Base-by-base conservation (phyloP, 2,113 vertebrate species). In the Platysteira castanea region DNA sequence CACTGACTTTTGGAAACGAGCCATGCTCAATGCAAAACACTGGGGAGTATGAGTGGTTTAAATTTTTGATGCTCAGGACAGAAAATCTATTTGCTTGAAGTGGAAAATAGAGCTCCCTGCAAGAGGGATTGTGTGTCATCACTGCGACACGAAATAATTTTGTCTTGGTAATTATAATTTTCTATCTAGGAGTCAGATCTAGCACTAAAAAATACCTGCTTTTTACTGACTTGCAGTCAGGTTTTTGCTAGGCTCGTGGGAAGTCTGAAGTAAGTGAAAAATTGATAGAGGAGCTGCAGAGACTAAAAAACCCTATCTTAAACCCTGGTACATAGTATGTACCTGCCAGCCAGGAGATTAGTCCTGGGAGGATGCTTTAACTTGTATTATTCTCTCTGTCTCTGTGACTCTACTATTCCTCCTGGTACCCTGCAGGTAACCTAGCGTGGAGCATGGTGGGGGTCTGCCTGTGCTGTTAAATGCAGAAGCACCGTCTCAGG, bases 81-180 rank as follows among this genome's bases (percentile, higher is more conserved):
- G 86, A 88, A 95, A 93, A 92, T 85, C 83, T 71, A 60, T 90
- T 93, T 90, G 35, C 53, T 79, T 92, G 63, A 91, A 90, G 75
- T 27, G 24, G 93, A 92, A 93, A 88, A 68, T 15, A 68, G 57
- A 88, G 49, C 39, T 92, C 26, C 10, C 22, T 76, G 22, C 61
- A 46, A 89, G 65, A 80, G 37, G 46, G 71, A 39, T 85, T 85
- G n/a, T 82, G 18, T 96, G 53, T 86, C 68, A 76, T 89, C 46
- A 37, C 33, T 83, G 44, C 37, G 63, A 85, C 4, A 4, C 75
- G 63, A 61, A 86, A 87, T 85, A 61, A 84, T 71, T 70, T 79
- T 69, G 15, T 83, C 53, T 46, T 83, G 70, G 37, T 93, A 96
- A 79, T 90, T 90, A 46, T 6, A 39, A 46, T 80, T 68, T 75